A percentile compares a stretch with the other conserved stretches of the same genome.
Evolutionary conservation across 2,797 vertebrate genomes (phyloP).

Genomic region (Halcyon badia): DNA sequence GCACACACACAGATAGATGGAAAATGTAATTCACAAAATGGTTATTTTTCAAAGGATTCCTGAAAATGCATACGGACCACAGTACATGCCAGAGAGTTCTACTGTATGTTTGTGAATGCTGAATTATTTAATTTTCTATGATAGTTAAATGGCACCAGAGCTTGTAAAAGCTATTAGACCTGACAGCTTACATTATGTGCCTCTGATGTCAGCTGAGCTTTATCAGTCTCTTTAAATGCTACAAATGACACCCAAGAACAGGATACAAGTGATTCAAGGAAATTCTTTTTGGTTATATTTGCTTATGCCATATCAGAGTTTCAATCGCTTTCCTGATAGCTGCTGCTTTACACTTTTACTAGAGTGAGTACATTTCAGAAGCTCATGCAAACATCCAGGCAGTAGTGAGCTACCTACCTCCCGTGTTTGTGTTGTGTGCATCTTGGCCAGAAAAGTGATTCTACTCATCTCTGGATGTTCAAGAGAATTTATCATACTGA

Average conservation of each 20-base stretch:
- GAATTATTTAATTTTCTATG: not conserved
- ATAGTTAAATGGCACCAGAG: not conserved
- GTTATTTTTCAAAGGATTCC: not conserved
- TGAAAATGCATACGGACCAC: not conserved
- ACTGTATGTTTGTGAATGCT: not conserved
- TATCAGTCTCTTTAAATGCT: not conserved
- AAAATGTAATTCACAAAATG: not conserved
- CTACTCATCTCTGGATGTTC: not conserved
- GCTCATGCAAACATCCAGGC: not conserved
- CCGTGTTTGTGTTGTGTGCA: not conserved
- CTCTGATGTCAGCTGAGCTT: not conserved
- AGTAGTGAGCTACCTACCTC: not conserved
- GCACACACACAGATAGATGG: not conserved
- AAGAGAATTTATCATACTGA: fast-evolving
- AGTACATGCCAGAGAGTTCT: not conserved
- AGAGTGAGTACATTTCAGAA: not conserved
- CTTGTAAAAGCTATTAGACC: not conserved
- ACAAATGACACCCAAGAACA: not conserved
- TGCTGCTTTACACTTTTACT: not conserved
- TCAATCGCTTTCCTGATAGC: not conserved
- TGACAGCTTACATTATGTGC: not conserved
- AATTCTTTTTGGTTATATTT: not conserved
- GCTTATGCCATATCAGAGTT: not conserved
- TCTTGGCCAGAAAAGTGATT: not conserved
- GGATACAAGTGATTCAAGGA: not conserved